phyloP scores from a whole-genome alignment of 2,797 vertebrate species.

The Harpagifer antarcticus region DNA sequence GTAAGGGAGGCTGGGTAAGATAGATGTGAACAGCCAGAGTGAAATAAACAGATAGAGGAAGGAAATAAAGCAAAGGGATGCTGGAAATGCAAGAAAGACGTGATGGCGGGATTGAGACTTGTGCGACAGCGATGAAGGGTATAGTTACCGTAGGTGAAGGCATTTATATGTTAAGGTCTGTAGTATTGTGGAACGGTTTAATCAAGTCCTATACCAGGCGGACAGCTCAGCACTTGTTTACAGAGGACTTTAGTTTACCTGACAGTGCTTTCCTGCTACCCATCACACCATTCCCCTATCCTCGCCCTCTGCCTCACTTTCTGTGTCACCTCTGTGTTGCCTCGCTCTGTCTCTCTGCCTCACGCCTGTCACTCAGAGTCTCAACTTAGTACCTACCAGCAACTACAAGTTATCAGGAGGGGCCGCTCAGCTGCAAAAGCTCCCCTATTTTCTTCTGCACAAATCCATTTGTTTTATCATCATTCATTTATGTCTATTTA shows the following conservation, averaged over 20 bases:
- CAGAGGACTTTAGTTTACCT: slow-evolving; percentile 72
- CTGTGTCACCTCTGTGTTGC: slow-evolving; percentile 40
- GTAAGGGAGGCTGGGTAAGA: background rate
- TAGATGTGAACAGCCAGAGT: slow-evolving; percentile 9
- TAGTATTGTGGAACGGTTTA: slow-evolving; percentile 63
- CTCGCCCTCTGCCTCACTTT: slow-evolving; percentile 9
- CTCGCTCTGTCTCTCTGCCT: slow-evolving; percentile 3
- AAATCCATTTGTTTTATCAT: slow-evolving; percentile 67
- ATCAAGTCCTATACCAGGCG: slow-evolving; percentile 78
- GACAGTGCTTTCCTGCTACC: slow-evolving; percentile 57
- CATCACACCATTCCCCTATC: slow-evolving; percentile 39
- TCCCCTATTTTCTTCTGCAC: slow-evolving; percentile 28
- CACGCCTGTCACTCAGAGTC: slow-evolving; percentile 36
- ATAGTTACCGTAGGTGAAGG: slow-evolving; percentile 60
- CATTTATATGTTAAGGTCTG: slow-evolving; percentile 47
- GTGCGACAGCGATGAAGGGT: slow-evolving; percentile 46
- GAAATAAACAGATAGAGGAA: background rate
- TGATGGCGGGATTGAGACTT: slow-evolving; percentile 13
- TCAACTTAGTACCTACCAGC: slow-evolving; percentile 23
- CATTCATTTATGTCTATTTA: slow-evolving; percentile 59
- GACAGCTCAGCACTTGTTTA: slow-evolving; percentile 79
- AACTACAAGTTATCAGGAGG: slow-evolving; percentile 35
- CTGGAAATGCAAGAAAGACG: background rate
- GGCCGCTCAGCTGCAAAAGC: slow-evolving; percentile 32
- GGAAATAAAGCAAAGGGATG: background rate